A percentile compares a stretch with the other conserved stretches of the same genome.
These are phyloP conservation scores for Drosophila recens DNA, from an alignment of 2,888 invertebrate species.

Conservation along the genomic window DNA sequence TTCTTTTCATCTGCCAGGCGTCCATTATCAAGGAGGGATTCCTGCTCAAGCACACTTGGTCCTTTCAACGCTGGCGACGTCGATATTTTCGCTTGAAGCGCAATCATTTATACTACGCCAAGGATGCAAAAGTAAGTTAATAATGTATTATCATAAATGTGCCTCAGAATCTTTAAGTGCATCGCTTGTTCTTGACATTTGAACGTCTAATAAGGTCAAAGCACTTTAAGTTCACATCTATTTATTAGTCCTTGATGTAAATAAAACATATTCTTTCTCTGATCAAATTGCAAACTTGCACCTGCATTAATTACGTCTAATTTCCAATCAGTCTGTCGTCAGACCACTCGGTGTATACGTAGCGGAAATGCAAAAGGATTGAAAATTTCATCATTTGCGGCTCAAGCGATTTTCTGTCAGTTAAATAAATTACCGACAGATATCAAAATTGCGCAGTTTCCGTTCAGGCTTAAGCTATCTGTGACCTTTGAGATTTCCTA, in stretches of 20 bases:
- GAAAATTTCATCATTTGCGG: conserved; percentile 32
- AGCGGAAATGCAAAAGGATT: not conserved
- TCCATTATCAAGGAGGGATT: conserved; percentile 91
- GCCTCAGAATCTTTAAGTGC: not conserved
- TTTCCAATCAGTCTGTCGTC: conserved; percentile 28
- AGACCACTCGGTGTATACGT: conserved; percentile 20
- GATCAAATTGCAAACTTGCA: conserved; percentile 17
- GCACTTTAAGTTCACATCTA: conserved; percentile 3
- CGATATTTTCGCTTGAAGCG: conserved; percentile 94
- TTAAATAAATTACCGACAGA: conserved; percentile 5
- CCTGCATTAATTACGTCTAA: conserved; percentile 34
- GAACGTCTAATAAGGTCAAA: conserved; percentile 39
- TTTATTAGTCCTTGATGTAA: conserved; percentile 18
- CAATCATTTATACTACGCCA: conserved; percentile 93
- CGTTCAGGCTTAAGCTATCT: not conserved
- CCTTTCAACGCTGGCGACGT: conserved; percentile 94
- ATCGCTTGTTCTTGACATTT: not conserved
- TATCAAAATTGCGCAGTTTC: conserved; percentile 19
- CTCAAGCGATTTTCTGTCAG: conserved; percentile 38
- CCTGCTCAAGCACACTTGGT: conserved; percentile 94
- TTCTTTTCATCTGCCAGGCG: conserved; percentile 83
- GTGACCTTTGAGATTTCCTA: conserved; percentile 52
- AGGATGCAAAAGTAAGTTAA: conserved; percentile 91
- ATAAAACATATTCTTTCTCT: not conserved
- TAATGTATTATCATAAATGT: not conserved